phyloP scores from a whole-genome alignment of 1,140 invertebrate species.

The Drosophila pectinifera region DNA sequence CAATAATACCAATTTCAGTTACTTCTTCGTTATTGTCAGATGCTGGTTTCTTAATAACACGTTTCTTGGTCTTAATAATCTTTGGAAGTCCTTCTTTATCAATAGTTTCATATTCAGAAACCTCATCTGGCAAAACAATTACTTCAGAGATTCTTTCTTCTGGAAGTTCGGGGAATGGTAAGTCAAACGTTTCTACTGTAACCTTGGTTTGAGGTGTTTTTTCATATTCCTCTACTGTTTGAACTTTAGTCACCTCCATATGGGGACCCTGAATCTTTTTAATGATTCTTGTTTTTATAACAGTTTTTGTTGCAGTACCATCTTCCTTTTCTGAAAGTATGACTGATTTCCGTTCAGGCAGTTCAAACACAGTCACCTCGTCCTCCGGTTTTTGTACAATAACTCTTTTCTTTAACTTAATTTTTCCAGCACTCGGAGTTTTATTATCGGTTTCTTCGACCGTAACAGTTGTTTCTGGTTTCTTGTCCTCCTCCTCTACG shows the following conservation, averaged over 20 bases:
- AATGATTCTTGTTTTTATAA: conserved; percentile 85
- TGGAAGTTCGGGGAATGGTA: conserved; percentile 69
- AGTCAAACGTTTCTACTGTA: conserved; percentile 71
- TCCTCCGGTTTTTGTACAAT: conserved; percentile 68
- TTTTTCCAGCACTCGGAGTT: conserved; percentile 39
- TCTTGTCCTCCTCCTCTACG: conserved; percentile 84
- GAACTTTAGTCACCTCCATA: conserved; percentile 85
- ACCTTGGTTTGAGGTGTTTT: conserved; percentile 83
- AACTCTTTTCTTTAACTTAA: conserved; percentile 62
- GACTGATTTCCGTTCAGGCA: conserved; percentile 75
- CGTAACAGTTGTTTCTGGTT: conserved; percentile 79
- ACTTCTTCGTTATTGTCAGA: conserved; percentile 55
- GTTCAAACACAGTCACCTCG: conserved; percentile 63
- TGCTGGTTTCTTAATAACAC: conserved; percentile 55
- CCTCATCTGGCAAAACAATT: conserved; percentile 62
- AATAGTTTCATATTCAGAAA: conserved; percentile 45
- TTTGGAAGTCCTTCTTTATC: conserved; percentile 38
- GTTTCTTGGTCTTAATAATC: conserved; percentile 49
- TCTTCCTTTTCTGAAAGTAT: conserved; percentile 79
- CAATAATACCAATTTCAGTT: conserved; percentile 66
- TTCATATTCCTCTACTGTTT: conserved; percentile 85
- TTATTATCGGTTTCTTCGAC: conserved; percentile 62
- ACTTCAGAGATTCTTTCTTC: conserved; percentile 76
- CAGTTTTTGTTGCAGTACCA: conserved; percentile 84
- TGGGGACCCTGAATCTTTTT: conserved; percentile 83